Percentiles rank a stretch among this genome's conserved stretches.
Conservation (phyloP, 1,140 invertebrate species). For the Teleogryllus occipitalis region DNA sequence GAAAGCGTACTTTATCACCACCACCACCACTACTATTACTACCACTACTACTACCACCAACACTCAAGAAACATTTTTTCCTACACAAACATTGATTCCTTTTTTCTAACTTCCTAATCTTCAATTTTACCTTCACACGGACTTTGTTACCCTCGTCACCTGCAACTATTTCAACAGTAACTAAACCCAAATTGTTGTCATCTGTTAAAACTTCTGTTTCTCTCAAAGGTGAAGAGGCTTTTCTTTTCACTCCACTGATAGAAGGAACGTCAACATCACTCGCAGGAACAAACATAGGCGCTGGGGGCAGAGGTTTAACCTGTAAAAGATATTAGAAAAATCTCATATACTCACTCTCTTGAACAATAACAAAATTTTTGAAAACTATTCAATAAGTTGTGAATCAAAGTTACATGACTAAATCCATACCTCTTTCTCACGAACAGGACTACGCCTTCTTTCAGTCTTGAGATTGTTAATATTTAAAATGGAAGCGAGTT, state of each 20-base stretch:
- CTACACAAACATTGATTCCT: no score
- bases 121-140: slow-evolving; percentile 24
- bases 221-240: slow-evolving; percentile 25
- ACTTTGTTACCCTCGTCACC: slow-evolving; percentile 29
- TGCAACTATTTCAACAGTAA: slow-evolving; percentile 32
- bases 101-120: no score
- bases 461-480: slow-evolving; percentile 12
- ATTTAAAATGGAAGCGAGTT: slow-evolving; percentile 49
- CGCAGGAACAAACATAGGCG: slow-evolving; percentile 10
- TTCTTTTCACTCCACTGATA: slow-evolving; percentile 20
- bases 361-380: neutral
- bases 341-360: neutral
- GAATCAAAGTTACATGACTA: no score
- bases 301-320: slow-evolving; percentile 17
- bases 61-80: no score
- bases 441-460: slow-evolving; percentile 35
- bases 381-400: no score
- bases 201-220: slow-evolving; percentile 25
- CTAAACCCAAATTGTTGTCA: slow-evolving; percentile 34
- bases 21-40: no score
- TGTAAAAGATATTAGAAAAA: neutral
- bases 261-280: neutral
- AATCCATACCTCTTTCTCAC: slow-evolving; percentile 21
- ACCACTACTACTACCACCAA: no score
- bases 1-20: no score